Percentiles rank a stretch among this genome's conserved stretches.
Conservation (phyloP, 2,888 invertebrate genomes). For the Oligia latruncula region DNA sequence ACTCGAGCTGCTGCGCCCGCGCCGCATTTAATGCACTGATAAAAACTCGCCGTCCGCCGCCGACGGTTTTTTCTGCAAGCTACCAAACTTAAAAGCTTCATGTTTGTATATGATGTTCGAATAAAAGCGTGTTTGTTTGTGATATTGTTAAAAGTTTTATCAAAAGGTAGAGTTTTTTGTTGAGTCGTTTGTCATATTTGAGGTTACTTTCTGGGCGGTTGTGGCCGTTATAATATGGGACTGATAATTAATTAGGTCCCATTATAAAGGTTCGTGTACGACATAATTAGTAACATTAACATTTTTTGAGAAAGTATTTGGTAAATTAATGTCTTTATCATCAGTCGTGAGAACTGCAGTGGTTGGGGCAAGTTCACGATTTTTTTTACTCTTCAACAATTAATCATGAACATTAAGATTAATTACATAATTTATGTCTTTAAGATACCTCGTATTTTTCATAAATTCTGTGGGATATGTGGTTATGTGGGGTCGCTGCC, state of each 20-base stretch:
- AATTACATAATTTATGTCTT: conserved; percentile 41
- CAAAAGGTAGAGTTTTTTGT: conserved; percentile 42
- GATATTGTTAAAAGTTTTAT: conserved; percentile 44
- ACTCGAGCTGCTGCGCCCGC: conserved; percentile 43
- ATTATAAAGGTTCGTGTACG: conserved; percentile 31
- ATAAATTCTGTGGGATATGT: conserved; percentile 11
- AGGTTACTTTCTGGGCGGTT: conserved; percentile 19
- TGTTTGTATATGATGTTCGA: conserved; percentile 41
- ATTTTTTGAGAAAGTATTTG: conserved; percentile 17
- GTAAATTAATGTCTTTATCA: conserved; percentile 38
- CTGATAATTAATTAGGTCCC: conserved; percentile 41
- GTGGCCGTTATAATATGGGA: conserved; percentile 2
- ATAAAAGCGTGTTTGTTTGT: conserved; percentile 46
- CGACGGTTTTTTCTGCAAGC: conserved; percentile 48
- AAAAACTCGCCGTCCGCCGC: conserved; percentile 53
- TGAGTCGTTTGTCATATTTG: conserved; percentile 19
- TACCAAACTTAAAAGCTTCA: conserved; percentile 57
- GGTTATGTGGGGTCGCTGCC: conserved; percentile 5
- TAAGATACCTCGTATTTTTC: conserved; percentile 6
- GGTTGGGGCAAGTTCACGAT: neutral
- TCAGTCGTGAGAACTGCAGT: conserved; percentile 9
- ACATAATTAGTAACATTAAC: conserved; percentile 31
- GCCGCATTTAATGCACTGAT: conserved; percentile 63
- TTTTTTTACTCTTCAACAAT: conserved; percentile 5
- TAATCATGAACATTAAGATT: conserved; percentile 17